These are phyloP conservation scores for Nasalis larvatus DNA, from an alignment of 2,113 vertebrate species.

Conservation along the genomic window DNA sequence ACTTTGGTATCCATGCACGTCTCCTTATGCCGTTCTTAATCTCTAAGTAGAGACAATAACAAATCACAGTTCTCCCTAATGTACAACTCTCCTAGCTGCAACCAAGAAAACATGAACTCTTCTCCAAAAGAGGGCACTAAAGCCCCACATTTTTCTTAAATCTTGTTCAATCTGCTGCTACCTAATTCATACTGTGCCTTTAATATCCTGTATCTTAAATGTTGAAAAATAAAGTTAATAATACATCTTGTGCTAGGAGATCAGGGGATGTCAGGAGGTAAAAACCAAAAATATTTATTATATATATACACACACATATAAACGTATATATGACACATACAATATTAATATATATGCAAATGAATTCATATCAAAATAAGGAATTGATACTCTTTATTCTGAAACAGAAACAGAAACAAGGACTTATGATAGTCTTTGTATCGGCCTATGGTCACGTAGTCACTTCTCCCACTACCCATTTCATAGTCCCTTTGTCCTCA, in stretches of 20 bases:
- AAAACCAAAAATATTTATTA: neutral
- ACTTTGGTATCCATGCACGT: neutral
- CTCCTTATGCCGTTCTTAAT: neutral
- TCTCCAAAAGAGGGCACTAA: neutral
- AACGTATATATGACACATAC: too few relatives aligned
- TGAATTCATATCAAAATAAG: too few relatives aligned
- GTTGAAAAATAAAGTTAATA: neutral
- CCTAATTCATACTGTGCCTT: neutral
- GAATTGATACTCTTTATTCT: too few relatives aligned
- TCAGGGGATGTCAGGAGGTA: neutral
- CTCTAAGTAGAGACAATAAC: neutral
- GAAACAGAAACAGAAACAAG: too few relatives aligned
- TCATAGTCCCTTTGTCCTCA: neutral
- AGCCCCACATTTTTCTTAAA: neutral
- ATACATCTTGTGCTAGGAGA: neutral
- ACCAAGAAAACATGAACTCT: neutral
- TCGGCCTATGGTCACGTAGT: neutral
- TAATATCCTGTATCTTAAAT: neutral
- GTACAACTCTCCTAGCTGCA: neutral
- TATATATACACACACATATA: too few relatives aligned
- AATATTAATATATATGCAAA: too few relatives aligned
- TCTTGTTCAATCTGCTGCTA: neutral
- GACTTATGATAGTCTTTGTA: too few relatives aligned
- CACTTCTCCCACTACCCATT: neutral
- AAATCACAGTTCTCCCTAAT: neutral